phyloP scores from a whole-genome alignment of 1,140 invertebrate species.

The Bicyclus anynana region DNA sequence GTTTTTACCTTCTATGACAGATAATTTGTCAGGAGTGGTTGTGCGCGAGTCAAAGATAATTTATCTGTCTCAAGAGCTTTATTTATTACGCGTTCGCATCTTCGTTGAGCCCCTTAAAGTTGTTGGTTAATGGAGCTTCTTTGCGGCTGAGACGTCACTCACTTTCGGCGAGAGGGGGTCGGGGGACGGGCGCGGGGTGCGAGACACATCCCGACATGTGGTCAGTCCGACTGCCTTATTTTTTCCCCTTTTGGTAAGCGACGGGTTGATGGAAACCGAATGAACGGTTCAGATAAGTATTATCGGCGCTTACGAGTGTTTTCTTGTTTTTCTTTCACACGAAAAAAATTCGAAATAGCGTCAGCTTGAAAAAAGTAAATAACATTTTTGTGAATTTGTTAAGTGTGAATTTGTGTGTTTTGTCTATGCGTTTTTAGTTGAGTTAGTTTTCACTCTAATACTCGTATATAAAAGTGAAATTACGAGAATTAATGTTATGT shows the following conservation, averaged over 20 bases:
- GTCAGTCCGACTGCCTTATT: conserved; percentile 43
- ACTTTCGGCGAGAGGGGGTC: conserved; percentile 25
- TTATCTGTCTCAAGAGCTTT: conserved; percentile 75
- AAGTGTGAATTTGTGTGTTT: too few relatives aligned
- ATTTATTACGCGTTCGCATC: conserved; percentile 75
- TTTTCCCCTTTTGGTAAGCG: conserved; percentile 43
- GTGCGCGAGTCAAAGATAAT: conserved; percentile 74
- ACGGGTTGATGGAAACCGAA: conserved; percentile 46
- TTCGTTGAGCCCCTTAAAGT: conserved; percentile 69
- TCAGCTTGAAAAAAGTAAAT: too few relatives aligned
- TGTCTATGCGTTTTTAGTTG: too few relatives aligned
- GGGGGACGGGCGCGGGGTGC: conserved; percentile 19
- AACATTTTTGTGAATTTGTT: too few relatives aligned
- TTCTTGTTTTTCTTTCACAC: conserved; percentile 7
- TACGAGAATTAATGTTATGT: too few relatives aligned
- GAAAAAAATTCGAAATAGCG: conserved; percentile 4
- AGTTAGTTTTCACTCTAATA: too few relatives aligned
- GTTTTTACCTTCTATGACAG: conserved; percentile 72
- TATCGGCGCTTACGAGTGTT: conserved; percentile 19
- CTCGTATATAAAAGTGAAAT: too few relatives aligned
- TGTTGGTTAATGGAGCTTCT: conserved; percentile 71
- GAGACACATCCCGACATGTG: conserved; percentile 36
- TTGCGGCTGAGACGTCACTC: conserved; percentile 61
- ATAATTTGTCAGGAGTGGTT: conserved; percentile 71
- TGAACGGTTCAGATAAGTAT: conserved; percentile 32